Evolutionary conservation across 2,113 vertebrate genomes (phyloP).

Genomic region (Noctilio leporinus): DNA sequence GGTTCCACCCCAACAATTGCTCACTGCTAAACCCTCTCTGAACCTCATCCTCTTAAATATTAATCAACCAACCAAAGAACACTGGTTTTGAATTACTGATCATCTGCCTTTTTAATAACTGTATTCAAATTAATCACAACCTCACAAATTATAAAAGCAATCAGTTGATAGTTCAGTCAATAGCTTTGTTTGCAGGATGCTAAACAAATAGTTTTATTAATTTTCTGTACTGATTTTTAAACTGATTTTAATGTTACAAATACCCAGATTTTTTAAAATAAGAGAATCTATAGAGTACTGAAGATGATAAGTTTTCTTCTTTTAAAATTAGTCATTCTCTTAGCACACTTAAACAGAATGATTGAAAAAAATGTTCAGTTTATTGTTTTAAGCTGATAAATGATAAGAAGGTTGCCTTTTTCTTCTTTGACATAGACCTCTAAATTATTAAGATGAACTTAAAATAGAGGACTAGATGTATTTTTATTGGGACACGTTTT

Average conservation of each 20-base stretch:
- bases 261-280: neutral
- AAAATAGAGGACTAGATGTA: neutral
- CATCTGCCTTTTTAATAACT: neutral
- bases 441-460: constrained; percentile 7
- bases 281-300: neutral
- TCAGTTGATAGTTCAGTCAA: neutral
- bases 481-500: neutral
- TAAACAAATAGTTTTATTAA: neutral
- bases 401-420: neutral
- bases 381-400: constrained; percentile 9
- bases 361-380: neutral
- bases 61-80: neutral
- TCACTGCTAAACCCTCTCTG: neutral
- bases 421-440: neutral
- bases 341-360: neutral
- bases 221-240: neutral
- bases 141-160: neutral
- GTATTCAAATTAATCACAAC: neutral
- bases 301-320: neutral
- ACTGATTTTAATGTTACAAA: neutral
- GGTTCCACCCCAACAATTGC: fast-evolving
- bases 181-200: neutral
- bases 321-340: constrained; percentile 31
- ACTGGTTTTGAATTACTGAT: neutral
- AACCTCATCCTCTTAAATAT: neutral